Evolutionary conservation across 2,888 invertebrate species (phyloP).

Genomic region (Agonopterix alstromeriana): DNA sequence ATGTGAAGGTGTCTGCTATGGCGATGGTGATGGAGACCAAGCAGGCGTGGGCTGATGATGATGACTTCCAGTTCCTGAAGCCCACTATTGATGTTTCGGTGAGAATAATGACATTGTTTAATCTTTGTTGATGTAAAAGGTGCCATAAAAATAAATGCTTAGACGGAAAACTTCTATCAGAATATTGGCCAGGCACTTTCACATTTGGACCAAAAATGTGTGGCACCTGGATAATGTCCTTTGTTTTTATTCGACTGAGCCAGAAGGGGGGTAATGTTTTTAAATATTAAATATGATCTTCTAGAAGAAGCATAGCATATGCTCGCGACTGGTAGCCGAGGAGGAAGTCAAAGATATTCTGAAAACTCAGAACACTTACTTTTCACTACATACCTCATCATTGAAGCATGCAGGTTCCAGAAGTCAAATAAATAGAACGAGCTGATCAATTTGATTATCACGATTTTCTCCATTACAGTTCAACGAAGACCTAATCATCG

Average conservation of each 20-base stretch:
- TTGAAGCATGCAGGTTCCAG: neutral
- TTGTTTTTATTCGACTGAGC: too few relatives aligned
- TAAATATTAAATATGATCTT: too few relatives aligned
- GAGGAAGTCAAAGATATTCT: too few relatives aligned
- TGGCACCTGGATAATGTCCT: neutral
- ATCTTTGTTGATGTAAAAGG: too few relatives aligned
- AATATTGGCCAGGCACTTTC: neutral
- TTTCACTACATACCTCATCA: too few relatives aligned
- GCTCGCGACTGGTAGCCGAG: too few relatives aligned
- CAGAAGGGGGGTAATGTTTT: too few relatives aligned
- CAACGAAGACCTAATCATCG: conserved; percentile 76
- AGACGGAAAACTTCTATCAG: too few relatives aligned
- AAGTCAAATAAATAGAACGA: neutral
- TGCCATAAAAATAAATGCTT: neutral
- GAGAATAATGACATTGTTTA: conserved; percentile 9
- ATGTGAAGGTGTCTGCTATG: conserved; percentile 86
- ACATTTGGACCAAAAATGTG: neutral
- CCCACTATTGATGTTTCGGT: conserved; percentile 84
- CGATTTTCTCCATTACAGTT: conserved; percentile 59
- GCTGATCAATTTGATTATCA: neutral
- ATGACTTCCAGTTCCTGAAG: conserved; percentile 87
- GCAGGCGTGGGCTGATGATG: conserved; percentile 89
- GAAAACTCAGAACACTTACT: too few relatives aligned
- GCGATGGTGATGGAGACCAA: conserved; percentile 88
- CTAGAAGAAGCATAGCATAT: too few relatives aligned